A percentile compares a stretch with the other conserved stretches of the same genome.
Conservation (phyloP, 2,797 vertebrate genomes). For the Rousettus madagascariensis region DNA sequence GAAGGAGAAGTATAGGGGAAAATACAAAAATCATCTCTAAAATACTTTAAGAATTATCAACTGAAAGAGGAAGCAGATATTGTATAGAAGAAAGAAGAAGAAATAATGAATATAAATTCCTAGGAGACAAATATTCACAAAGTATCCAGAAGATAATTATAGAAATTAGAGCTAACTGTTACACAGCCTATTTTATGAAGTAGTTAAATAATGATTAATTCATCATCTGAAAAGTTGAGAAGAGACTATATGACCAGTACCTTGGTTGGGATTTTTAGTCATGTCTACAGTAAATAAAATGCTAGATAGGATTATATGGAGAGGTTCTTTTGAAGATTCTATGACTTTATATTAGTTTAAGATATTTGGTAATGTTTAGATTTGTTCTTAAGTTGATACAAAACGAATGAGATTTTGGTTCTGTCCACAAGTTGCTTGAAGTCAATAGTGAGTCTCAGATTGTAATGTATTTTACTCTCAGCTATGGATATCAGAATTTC, state of each 20-base stretch:
- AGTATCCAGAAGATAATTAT: background rate
- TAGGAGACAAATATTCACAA: background rate
- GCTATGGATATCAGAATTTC: background rate
- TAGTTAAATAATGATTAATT: background rate
- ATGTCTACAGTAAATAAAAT: background rate
- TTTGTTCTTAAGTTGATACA: background rate
- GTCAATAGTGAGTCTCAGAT: background rate
- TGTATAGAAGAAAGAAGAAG: background rate
- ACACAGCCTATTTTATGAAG: background rate
- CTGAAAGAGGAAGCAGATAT: slow-evolving; percentile 19
- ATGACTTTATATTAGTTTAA: background rate
- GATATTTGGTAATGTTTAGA: background rate
- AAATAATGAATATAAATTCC: background rate
- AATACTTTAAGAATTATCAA: slow-evolving; percentile 54
- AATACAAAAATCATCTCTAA: slow-evolving; percentile 40
- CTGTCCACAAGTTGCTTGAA: background rate
- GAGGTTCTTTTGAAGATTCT: background rate
- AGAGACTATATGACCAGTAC: background rate
- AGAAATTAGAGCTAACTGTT: background rate
- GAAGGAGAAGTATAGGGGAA: slow-evolving; percentile 48
- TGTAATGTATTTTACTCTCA: background rate
- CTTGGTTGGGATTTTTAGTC: background rate
- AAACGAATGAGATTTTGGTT: background rate
- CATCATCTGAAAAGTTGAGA: background rate
- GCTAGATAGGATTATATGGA: background rate